A percentile compares a stretch with the other conserved stretches of the same genome.
phyloP scores from a whole-genome alignment of 2,113 vertebrate species.

The Cheirogaleus medius region DNA sequence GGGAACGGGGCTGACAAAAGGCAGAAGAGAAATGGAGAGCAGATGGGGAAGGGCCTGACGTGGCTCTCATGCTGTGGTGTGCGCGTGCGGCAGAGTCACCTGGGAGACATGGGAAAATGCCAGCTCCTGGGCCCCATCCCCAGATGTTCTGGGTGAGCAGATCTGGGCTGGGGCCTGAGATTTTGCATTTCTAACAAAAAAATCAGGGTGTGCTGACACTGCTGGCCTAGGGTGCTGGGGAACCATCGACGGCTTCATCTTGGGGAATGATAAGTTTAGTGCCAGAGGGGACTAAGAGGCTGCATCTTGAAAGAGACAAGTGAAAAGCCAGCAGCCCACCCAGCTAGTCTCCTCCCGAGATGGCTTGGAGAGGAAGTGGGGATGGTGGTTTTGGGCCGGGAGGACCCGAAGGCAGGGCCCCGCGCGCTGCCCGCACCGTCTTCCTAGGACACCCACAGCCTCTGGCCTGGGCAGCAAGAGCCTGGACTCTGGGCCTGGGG shows the following conservation, averaged over 20 bases:
- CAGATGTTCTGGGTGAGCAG: not conserved
- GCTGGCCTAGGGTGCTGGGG: not conserved
- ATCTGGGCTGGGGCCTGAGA: not conserved
- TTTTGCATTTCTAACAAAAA: not conserved
- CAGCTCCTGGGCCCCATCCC: too few species aligned
- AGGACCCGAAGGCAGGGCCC: not conserved
- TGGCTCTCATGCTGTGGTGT: too few species aligned
- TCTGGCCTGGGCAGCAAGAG: not conserved
- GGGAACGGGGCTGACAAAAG: not conserved
- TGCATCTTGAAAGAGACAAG: not conserved
- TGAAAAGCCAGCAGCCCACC: not conserved
- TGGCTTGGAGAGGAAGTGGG: not conserved
- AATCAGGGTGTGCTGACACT: not conserved
- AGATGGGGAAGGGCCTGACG: accelerated
- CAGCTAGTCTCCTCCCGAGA: not conserved
- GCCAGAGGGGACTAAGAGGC: not conserved
- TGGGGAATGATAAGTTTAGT: not conserved
- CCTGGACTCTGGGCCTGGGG: not conserved
- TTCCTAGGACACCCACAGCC: not conserved
- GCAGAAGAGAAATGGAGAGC: not conserved
- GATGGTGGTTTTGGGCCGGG: accelerated
- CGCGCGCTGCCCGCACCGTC: not conserved
- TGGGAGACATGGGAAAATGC: not conserved
- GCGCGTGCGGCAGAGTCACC: accelerated
- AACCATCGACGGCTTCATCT: too few species aligned